A percentile compares a stretch with the other conserved stretches of the same genome.
Conservation (phyloP, 2,113 vertebrate genomes). For the Spea bombifrons region DNA sequence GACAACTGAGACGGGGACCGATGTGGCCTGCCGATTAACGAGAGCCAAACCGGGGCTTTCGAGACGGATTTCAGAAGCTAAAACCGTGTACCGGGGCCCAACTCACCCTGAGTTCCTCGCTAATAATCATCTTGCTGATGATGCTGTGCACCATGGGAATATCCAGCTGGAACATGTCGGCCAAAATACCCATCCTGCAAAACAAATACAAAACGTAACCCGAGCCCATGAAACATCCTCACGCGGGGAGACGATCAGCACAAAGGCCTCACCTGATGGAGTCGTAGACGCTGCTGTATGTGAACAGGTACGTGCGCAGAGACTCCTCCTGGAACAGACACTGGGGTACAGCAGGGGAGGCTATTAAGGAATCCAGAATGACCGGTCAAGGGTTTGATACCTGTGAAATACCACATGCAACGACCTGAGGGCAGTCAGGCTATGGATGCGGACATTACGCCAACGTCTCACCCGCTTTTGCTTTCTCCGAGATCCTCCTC, state of each 20-base stretch:
- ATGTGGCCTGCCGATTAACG: too few relatives aligned
- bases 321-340: constrained; percentile 79
- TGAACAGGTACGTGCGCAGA: constrained; percentile 86
- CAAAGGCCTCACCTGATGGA: constrained; percentile 75
- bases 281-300: constrained; percentile 91
- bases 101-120: constrained; percentile 84
- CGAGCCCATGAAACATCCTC: too few relatives aligned
- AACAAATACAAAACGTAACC: background rate
- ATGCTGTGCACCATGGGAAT: constrained; percentile 86
- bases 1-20: too few relatives aligned
- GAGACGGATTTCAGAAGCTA: too few relatives aligned
- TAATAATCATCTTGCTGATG: constrained; percentile 94
- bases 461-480: constrained; percentile 50
- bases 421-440: background rate
- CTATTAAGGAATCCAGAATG: background rate
- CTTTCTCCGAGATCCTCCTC: constrained; percentile 83
- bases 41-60: too few relatives aligned
- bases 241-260: background rate
- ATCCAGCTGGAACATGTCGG: constrained; percentile 87
- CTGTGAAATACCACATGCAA: background rate
- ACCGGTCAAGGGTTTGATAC: too few relatives aligned
- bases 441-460: background rate
- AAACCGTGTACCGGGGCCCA: background rate
- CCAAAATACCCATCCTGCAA: constrained; percentile 80
- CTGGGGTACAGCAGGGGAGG: background rate